phyloP scores from a whole-genome alignment of 1,140 invertebrate species.

The Limonius californicus region DNA sequence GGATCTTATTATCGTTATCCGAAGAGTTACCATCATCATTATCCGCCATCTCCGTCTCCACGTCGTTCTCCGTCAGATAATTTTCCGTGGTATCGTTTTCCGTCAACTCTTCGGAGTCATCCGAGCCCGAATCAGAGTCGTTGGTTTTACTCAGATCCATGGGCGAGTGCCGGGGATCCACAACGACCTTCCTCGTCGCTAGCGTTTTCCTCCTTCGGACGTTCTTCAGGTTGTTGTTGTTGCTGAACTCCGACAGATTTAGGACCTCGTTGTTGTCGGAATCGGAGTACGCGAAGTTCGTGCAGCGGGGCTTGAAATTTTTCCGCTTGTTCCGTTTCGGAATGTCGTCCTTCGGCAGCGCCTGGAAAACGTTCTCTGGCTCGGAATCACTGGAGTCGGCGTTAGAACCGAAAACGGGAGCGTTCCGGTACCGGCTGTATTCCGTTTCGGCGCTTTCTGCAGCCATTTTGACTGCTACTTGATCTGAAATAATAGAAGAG shows the following conservation, averaged over 20 bases:
- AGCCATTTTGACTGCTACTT: slow-evolving; percentile 41
- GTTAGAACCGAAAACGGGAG: slow-evolving; percentile 31
- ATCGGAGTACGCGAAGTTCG: slow-evolving; percentile 52
- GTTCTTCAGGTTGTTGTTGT: slow-evolving; percentile 49
- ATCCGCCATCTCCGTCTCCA: slow-evolving; percentile 18
- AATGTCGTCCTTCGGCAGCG: slow-evolving; percentile 47
- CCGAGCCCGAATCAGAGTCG: slow-evolving; percentile 29
- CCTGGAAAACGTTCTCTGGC: slow-evolving; percentile 41
- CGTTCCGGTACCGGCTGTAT: slow-evolving; percentile 31
- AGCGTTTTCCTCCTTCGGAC: slow-evolving; percentile 39
- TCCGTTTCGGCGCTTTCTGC: slow-evolving; percentile 26
- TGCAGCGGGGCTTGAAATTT: slow-evolving; percentile 63
- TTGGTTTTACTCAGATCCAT: slow-evolving; percentile 41
- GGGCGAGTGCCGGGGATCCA: slow-evolving; percentile 38
- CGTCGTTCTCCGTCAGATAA: slow-evolving; percentile 30
- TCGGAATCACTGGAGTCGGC: slow-evolving; percentile 42
- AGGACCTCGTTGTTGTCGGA: slow-evolving; percentile 47
- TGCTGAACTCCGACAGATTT: slow-evolving; percentile 46
- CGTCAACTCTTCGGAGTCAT: slow-evolving; percentile 20
- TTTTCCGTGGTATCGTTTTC: slow-evolving; percentile 25
- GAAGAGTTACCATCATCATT: slow-evolving; percentile 26
- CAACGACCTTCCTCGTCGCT: slow-evolving; percentile 34
- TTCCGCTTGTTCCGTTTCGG: slow-evolving; percentile 64
- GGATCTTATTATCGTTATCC: slow-evolving; percentile 41
- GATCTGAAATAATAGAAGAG: slow-evolving; percentile 37